phyloP scores from a whole-genome alignment of 2,113 vertebrate genomes.

The Dromas ardeola region DNA sequence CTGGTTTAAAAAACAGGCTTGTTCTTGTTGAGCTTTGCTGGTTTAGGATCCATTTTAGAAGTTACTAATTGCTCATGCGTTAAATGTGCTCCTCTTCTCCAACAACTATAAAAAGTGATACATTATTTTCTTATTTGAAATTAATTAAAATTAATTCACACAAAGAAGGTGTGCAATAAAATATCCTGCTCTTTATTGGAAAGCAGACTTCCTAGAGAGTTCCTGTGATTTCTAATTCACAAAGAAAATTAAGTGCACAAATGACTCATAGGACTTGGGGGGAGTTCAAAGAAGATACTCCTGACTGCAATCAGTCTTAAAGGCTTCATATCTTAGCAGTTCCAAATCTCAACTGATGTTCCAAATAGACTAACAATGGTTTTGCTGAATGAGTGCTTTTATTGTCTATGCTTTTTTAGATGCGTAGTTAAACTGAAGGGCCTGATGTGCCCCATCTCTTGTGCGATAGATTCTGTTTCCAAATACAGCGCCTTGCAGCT shows the following conservation, averaged over 20 bases:
- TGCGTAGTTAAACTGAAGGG: not conserved
- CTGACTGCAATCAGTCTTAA: not conserved
- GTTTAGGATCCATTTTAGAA: not conserved
- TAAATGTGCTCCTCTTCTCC: not conserved
- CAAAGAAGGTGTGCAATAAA: conserved; percentile 57
- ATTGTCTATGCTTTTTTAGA: not conserved
- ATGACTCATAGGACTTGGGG: not conserved
- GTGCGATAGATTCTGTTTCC: not conserved
- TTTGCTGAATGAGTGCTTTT: not conserved
- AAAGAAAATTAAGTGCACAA: conserved; percentile 61
- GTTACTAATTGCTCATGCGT: not conserved
- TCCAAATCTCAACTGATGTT: conserved; percentile 13
- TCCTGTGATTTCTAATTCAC: conserved; percentile 48
- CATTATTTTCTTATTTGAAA: not conserved
- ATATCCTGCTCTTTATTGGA: conserved; percentile 10
- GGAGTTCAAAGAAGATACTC: conserved; percentile 17
- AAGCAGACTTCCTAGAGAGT: conserved; percentile 21
- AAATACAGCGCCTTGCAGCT: not conserved
- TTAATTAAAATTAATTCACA: conserved; percentile 39
- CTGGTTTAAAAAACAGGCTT: not conserved
- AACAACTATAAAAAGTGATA: not conserved
- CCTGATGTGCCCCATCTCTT: not conserved
- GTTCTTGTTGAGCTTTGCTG: not conserved
- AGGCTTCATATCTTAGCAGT: not conserved
- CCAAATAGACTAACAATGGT: not conserved